phyloP scores from a whole-genome alignment of 1,140 invertebrate genomes.

The Andricus grossulariae region DNA sequence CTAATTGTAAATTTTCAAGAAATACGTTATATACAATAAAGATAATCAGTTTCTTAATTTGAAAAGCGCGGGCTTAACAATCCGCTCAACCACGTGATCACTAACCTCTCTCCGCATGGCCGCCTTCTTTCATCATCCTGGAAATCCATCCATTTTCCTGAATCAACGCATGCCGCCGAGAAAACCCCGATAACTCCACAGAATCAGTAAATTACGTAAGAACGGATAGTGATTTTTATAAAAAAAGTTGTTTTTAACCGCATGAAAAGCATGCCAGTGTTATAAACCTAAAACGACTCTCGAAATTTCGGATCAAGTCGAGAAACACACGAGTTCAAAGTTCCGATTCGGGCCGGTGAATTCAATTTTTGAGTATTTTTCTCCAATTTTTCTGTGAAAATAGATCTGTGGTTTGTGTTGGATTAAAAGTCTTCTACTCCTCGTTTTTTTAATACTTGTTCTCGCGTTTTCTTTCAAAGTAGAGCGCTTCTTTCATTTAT shows the following conservation, averaged over 20 bases:
- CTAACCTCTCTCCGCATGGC: neutral
- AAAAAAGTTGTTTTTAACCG: neutral
- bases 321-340: neutral
- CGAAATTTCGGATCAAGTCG: neutral
- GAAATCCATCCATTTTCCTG: slow-evolving; percentile 7
- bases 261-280: neutral
- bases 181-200: neutral
- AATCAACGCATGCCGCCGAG: slow-evolving; percentile 3
- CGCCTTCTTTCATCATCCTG: slow-evolving; percentile 6
- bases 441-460: neutral
- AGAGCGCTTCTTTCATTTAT: neutral
- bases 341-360: slow-evolving; percentile 20
- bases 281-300: too few relatives aligned
- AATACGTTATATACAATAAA: too few relatives aligned
- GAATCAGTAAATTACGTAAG: slow-evolving; percentile 42
- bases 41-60: too few relatives aligned
- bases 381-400: neutral
- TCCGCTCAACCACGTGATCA: too few relatives aligned
- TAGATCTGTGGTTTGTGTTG: neutral
- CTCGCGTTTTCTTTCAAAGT: neutral
- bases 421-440: neutral
- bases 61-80: too few relatives aligned
- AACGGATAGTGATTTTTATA: slow-evolving; percentile 26
- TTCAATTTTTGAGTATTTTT: slow-evolving; percentile 3
- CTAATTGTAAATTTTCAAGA: too few relatives aligned